Evolutionary conservation across 2,888 invertebrate genomes (phyloP).

Genomic region (Pantelozetes paolii): DNA sequence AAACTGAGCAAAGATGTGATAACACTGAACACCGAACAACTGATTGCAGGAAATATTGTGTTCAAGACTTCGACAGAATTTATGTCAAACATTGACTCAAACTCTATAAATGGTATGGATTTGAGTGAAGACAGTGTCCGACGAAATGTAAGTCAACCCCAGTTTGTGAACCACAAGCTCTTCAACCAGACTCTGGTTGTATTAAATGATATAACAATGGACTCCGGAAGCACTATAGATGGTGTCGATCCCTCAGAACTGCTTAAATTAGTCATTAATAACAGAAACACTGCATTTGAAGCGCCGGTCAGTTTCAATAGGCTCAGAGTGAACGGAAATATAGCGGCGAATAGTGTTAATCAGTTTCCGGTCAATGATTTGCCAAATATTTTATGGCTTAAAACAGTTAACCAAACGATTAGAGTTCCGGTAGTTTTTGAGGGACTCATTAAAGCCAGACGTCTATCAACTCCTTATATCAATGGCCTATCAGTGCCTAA

Average conservation of each 20-base stretch:
- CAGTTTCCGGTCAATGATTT: constrained; percentile 22
- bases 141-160: constrained; percentile 8
- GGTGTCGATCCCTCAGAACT: constrained; percentile 38
- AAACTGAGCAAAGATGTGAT: constrained; percentile 32
- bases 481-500: constrained; percentile 21
- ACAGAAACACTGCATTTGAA: constrained; percentile 19
- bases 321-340: constrained; percentile 33
- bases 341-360: constrained; percentile 27
- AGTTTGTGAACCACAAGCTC: constrained; percentile 6
- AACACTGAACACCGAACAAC: constrained; percentile 28
- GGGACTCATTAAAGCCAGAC: constrained; percentile 16
- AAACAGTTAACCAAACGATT: constrained; percentile 34
- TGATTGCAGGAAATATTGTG: constrained; percentile 19
- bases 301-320: constrained; percentile 29
- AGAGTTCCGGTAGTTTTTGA: constrained; percentile 26
- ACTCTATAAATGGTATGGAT: constrained; percentile 34
- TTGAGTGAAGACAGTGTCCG: constrained; percentile 30
- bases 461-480: constrained; percentile 5
- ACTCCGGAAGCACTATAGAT: constrained; percentile 33
- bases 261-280: background rate
- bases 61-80: constrained; percentile 28
- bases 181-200: constrained; percentile 32
- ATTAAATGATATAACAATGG: constrained; percentile 33
- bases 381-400: constrained; percentile 37
- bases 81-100: background rate